Evolutionary conservation across 2,888 invertebrate species (phyloP), one percentile per base, ranked within the genome.

Genomic region (Cheilosia soror): DNA sequence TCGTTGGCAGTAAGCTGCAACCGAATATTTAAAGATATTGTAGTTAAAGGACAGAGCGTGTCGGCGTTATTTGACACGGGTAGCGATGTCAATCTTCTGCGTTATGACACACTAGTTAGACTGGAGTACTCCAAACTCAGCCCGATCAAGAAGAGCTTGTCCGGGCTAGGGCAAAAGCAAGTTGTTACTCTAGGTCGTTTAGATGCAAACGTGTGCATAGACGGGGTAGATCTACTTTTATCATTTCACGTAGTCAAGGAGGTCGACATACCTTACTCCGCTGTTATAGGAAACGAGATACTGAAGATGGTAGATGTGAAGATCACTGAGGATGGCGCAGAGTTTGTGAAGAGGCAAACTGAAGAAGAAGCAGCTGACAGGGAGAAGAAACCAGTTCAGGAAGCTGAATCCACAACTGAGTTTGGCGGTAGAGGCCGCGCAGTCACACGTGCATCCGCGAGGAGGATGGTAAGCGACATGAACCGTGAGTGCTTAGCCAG

Each of bases 61-160:
- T 76, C 76, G 20, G 87, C 79, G 13, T 44, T 87, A 20, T 37
- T 87, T 4, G 82, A 86, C n/a, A 82, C 87, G 0, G 87, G 78
- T 4, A 71, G 87, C 20, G 72, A 79, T 57, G 15, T 82, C 3
- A 72, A 60, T 69, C 27, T 81, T 5, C 47, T 86, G 2, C 68
- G 77, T 0, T 66, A 73, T 33, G 83, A 78, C 13, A 57, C 51
- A 0, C 25, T 83, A 5, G 5, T 37, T 27, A 6, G n/a, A 15
- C 20, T 78, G 15, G 63, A 69, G 11, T 68, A 78, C n/a, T n/a
- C 29, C 3, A 37, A 49, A 15, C 58, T 73, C 4, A 47, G 47
- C 27, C 5, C 27, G 2, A 25, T 47, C 2, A 73, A 20, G 2
- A 20, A 20, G 20, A 20, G 20, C 20, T 20, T 20, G 20, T 20